Conservation (phyloP, 2,797 vertebrate species). For the Premnoplex brunnescens region DNA sequence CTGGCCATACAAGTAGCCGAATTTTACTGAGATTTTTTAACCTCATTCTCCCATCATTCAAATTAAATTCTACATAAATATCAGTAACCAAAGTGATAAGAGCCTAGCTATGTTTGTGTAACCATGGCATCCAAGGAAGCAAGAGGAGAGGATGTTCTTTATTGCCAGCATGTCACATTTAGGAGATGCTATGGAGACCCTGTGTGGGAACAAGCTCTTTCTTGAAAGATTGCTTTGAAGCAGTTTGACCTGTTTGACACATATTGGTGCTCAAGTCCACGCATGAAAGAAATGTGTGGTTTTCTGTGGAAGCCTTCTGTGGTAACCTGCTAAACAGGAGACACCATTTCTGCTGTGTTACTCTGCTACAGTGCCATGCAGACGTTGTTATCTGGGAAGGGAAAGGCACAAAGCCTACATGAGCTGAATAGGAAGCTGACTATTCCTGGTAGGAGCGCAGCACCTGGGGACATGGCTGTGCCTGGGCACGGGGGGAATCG, state of each 20-base stretch:
- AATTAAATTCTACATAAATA: not conserved
- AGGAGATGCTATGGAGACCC: not conserved
- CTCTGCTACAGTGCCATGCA: not conserved
- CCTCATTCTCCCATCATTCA: not conserved
- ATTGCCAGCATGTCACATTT: not conserved
- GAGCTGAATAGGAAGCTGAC: not conserved
- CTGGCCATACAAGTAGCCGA: not conserved
- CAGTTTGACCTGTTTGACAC: not conserved
- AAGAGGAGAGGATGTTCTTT: not conserved
- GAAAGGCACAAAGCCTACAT: not conserved
- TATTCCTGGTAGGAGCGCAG: not conserved
- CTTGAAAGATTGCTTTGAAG: not conserved
- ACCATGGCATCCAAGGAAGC: not conserved
- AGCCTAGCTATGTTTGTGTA: not conserved
- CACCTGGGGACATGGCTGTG: fast-evolving
- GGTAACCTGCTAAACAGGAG: not conserved
- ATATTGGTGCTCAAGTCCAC: not conserved
- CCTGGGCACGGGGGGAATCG: fast-evolving
- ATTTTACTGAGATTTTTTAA: not conserved
- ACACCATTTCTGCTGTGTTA: fast-evolving
- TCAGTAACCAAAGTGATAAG: not conserved
- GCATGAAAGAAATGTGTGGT: fast-evolving
- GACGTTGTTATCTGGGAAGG: fast-evolving
- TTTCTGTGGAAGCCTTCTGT: not conserved
- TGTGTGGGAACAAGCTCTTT: not conserved